phyloP scores from a whole-genome alignment of 2,113 vertebrate genomes.

The Lipotes vexillifer region DNA sequence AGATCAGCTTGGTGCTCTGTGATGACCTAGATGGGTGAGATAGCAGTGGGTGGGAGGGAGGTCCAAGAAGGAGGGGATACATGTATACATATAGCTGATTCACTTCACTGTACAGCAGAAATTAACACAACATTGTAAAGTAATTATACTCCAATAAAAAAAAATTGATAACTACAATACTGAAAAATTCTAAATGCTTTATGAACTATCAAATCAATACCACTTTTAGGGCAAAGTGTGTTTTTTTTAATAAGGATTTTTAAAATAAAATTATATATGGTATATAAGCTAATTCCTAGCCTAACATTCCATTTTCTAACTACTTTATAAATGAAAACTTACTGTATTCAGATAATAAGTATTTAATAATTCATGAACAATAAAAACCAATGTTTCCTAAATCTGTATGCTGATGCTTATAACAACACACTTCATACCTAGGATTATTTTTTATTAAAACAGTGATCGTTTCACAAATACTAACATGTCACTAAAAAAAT shows the following conservation, averaged over 20 bases:
- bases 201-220: not conserved
- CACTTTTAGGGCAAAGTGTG: not conserved
- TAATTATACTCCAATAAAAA: too few species aligned
- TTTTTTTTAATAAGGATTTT: not conserved
- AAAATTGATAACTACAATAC: not conserved
- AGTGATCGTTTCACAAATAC: not conserved
- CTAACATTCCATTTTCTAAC: not conserved
- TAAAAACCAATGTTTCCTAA: not conserved
- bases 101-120: too few species aligned
- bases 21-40: too few species aligned
- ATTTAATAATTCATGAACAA: not conserved
- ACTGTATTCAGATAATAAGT: not conserved
- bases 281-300: not conserved
- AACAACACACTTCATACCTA: not conserved
- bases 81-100: too few species aligned
- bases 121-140: not conserved
- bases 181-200: slow-evolving; percentile 20
- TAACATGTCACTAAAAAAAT: not conserved
- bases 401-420: not conserved
- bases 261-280: not conserved
- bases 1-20: too few species aligned
- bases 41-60: too few species aligned
- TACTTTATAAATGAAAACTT: not conserved
- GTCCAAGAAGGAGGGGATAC: too few species aligned
- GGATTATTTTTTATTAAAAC: not conserved